Evolutionary conservation across 2,113 vertebrate genomes (phyloP).

Genomic region (Paratilapia polleni): DNA sequence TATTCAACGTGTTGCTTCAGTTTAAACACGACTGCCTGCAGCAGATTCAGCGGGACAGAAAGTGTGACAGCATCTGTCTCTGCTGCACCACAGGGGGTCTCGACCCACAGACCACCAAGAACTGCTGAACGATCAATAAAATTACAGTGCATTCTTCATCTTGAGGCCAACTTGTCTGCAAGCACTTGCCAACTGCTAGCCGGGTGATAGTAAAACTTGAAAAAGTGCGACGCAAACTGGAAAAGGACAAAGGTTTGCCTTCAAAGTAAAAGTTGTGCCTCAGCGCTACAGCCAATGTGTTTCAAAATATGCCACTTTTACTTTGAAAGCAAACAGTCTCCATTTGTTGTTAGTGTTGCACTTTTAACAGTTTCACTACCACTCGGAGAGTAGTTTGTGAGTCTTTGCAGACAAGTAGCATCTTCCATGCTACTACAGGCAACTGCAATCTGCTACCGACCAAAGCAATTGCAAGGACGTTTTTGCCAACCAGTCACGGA

Average conservation of each 20-base stretch:
- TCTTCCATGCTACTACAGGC: neutral
- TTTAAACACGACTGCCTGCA: slow-evolving; percentile 31
- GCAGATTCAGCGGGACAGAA: slow-evolving; percentile 55
- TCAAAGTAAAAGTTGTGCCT: neutral
- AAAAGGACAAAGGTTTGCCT: neutral
- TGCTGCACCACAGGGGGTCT: slow-evolving; percentile 34
- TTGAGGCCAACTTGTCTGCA: neutral
- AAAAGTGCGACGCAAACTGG: no score
- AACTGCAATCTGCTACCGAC: neutral
- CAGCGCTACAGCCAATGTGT: neutral
- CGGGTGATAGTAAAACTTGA: neutral
- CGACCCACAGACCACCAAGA: slow-evolving; percentile 60
- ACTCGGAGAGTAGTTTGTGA: neutral
- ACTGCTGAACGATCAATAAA: neutral
- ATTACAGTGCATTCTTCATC: neutral
- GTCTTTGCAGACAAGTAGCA: neutral
- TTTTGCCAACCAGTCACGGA: no score
- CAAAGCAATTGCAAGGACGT: neutral
- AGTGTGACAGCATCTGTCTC: slow-evolving; percentile 59
- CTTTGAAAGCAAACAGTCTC: neutral
- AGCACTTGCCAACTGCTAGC: neutral
- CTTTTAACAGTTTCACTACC: neutral
- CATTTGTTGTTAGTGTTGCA: neutral
- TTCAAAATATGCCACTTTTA: neutral
- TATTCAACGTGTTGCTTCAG: neutral